Evolutionary conservation across 2,888 invertebrate genomes (phyloP), one percentile per base, ranked within the genome.

Genomic region (Pandemis heparana): DNA sequence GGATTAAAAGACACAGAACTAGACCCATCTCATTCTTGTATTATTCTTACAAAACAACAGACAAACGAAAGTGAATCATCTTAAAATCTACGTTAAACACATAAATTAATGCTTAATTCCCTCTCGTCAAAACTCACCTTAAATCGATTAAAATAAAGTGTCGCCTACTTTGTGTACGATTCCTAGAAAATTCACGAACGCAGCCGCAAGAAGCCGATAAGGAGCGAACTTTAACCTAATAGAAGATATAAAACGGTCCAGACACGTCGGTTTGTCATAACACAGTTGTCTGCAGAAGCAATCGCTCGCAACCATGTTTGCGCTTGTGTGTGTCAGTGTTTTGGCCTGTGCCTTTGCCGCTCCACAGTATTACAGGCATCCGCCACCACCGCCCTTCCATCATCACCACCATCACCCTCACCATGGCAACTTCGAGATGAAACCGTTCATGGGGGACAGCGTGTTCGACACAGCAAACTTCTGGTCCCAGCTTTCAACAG

Each of bases 391-490:
- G 43, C 16, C 5, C 46, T 46, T 46, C 46, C 46, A 41, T 7
- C 7, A 41, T 9, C 23, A 32, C 5, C 68, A 72, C 7, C 62
- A 59, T 7, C 67, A 75, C 39, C 60, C 65, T 38, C 69, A 72
- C 16, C 51, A 53, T 53, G 63, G 72, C 18, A 48, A 71, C 51
- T 75, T 76, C 64, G 72, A 61, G 39, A 53, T 71, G 59, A 64
- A 76, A 51, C 63, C 32, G 7, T 83, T 79, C 71, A 77, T 85
- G 75, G 75, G 77, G 4, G 85, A 84, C 0, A 80, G 84, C 14
- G 12, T 89, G 0, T 91, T 92, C 80, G 89, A 92, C 78, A 88
- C 91, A 0, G 77, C 79, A 41, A 80, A 79, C 16, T 92, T 92
- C 79, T 93, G 91, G 91, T 51, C 77, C 0, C 83, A 87, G 3